Percentiles rank a stretch among this genome's conserved stretches.
Evolutionary conservation across 2,888 invertebrate genomes (phyloP).

Genomic region (Drosophila anomelani): DNA sequence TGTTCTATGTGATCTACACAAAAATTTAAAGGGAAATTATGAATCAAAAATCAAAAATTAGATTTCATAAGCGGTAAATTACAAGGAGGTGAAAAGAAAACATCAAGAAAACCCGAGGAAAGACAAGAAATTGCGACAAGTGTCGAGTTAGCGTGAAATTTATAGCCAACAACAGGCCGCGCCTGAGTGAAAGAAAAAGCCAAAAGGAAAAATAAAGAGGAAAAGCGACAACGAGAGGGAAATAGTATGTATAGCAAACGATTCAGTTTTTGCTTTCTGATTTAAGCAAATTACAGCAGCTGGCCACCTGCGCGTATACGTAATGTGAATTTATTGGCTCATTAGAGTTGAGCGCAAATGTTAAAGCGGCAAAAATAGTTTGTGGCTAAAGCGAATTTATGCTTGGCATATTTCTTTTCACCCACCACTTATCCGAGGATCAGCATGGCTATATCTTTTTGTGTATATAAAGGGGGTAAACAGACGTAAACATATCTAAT

Average conservation of each 20-base stretch:
- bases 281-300: conserved; percentile 67
- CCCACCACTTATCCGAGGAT: not conserved
- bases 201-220: conserved; percentile 22
- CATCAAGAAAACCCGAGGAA: conserved; percentile 15
- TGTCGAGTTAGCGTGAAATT: conserved; percentile 79
- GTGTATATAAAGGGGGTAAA: not conserved
- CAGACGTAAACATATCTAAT: conserved; percentile 51
- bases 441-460: conserved; percentile 8
- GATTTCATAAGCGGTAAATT: conserved; percentile 15
- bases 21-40: conserved; percentile 21
- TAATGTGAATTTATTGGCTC: conserved; percentile 77
- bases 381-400: conserved; percentile 34
- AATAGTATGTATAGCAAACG: conserved; percentile 18
- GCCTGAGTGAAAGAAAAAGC: conserved; percentile 28
- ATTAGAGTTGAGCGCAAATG: conserved; percentile 62
- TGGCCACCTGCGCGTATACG: conserved; percentile 81
- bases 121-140: conserved; percentile 55
- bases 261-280: conserved; percentile 59
- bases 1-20: conserved; percentile 12
- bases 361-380: conserved; percentile 48
- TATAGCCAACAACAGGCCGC: conserved; percentile 51
- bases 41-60: conserved; percentile 7
- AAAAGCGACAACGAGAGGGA: conserved; percentile 25
- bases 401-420: conserved; percentile 22
- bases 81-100: not conserved